These are phyloP conservation scores for Subacronicta megacephala DNA, from an alignment of 2,888 invertebrate genomes.

Conservation along the genomic window DNA sequence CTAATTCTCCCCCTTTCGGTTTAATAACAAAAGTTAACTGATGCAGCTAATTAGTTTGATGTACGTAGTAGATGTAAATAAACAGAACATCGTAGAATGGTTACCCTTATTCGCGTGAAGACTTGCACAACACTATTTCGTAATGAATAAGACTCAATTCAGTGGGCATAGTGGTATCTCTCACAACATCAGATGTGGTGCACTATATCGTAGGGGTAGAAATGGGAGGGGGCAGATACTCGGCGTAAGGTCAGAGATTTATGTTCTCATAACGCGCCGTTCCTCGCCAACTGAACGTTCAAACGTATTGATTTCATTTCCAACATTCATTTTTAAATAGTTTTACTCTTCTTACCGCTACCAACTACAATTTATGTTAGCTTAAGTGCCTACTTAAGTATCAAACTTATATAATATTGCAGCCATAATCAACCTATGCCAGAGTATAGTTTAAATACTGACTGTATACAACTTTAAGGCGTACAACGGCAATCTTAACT, in stretches of 20 bases:
- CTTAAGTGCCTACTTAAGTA: constrained; percentile 16
- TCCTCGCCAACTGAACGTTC: constrained; percentile 79
- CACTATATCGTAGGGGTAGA: constrained; percentile 68
- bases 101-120: constrained; percentile 51
- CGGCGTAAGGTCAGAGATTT: constrained; percentile 83
- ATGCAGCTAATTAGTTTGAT: constrained; percentile 54
- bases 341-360: constrained; percentile 50
- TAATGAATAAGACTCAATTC: constrained; percentile 77
- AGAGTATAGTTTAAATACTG: background rate
- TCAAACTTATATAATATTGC: constrained; percentile 22
- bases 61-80: constrained; percentile 49
- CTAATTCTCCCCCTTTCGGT: too few species aligned
- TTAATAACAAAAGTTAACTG: constrained; percentile 45
- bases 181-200: constrained; percentile 74
- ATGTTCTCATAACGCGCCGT: constrained; percentile 84
- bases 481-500: background rate
- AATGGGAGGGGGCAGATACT: constrained; percentile 60
- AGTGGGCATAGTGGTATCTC: constrained; percentile 71
- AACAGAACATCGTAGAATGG: constrained; percentile 48
- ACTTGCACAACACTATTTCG: constrained; percentile 62
- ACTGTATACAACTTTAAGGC: too few species aligned
- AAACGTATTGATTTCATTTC: constrained; percentile 85
- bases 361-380: constrained; percentile 45
- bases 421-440: constrained; percentile 7
- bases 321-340: constrained; percentile 81